Evolutionary conservation across 2,797 vertebrate genomes (phyloP).

Genomic region (Cynopterus sphinx): DNA sequence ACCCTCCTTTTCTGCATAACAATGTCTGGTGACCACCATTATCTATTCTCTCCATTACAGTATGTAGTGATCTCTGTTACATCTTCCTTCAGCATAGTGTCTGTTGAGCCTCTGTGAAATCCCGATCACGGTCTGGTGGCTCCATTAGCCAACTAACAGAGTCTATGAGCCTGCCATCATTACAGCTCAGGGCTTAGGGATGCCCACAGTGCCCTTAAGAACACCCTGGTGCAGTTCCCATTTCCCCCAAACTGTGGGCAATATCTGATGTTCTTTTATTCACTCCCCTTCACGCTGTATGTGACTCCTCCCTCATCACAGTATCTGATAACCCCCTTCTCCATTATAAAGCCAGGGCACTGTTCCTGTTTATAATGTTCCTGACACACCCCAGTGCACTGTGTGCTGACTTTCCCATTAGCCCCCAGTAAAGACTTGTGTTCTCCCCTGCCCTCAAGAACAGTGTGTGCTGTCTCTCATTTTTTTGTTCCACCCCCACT

Average conservation of each 20-base stretch:
- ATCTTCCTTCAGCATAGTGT: conserved; percentile 2
- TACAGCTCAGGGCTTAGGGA: neutral
- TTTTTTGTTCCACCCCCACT: neutral
- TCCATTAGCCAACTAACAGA: neutral
- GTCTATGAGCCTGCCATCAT: neutral
- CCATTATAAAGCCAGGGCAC: conserved; percentile 10
- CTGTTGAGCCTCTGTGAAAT: neutral
- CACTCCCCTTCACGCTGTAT: neutral
- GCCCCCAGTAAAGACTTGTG: neutral
- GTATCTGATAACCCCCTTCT: conserved; percentile 13
- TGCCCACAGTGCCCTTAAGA: neutral
- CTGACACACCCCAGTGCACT: neutral
- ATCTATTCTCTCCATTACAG: neutral
- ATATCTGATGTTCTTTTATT: neutral
- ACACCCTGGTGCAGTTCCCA: neutral
- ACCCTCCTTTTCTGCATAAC: neutral
- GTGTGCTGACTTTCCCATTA: neutral
- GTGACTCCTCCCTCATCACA: neutral
- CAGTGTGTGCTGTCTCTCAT: neutral
- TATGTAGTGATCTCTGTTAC: neutral
- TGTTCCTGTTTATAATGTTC: conserved; percentile 39
- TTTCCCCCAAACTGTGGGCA: neutral
- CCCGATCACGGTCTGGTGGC: neutral
- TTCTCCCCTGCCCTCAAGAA: neutral
- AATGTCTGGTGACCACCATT: neutral